Base-by-base conservation (phyloP, 2,888 invertebrate species). In the Pristionchus japonicus region DNA sequence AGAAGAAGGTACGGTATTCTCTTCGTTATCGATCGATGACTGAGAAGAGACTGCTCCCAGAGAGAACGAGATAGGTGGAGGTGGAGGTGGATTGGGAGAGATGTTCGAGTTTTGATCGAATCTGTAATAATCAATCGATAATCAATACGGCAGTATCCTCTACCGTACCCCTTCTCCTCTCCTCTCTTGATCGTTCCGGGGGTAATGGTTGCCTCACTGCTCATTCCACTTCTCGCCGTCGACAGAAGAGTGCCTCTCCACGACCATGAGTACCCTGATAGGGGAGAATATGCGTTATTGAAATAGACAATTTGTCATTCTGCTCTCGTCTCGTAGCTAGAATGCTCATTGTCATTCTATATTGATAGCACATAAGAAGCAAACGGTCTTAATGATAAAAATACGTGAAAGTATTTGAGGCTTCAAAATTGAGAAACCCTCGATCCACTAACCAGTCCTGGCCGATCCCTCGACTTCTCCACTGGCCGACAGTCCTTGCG, bases 21-120 rank as follows among this genome's bases (percentile, higher is more conserved):
- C 43, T 27, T 47, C 43, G 20, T 47, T 47, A 77, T 77, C 43
- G 27, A 77, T 77, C 43, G 70, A 37, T 20, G 17, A 70, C 17
- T 77, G 43, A 47, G 20, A 11, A 20, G 77, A 43, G 47, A 43
- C 3, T n/a, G 77, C 47, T n/a, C 27, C 80, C 20, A 49, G 7
- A 23, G 47, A 80, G 31, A 49, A 43, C 52, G 82, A 52, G 80
- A 80, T 20, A 1, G 47, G 15, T 3, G 80, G 47, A 23, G 74
- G 74, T 47, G 80, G 80, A 47, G 27, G 15, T 7, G 23, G 34
- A 49, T 34, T n/a, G 82, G 82, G 49, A 52, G 82, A 83, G 37
- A 83, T 43, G 82, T 83, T 83, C 17, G 82, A 49, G 82, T 83
- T 83, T 34, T 20, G 40, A 20, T 83, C 82, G 23, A 17, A 49